Conservation (phyloP, 2,888 invertebrate species). For the Patella depressa region DNA sequence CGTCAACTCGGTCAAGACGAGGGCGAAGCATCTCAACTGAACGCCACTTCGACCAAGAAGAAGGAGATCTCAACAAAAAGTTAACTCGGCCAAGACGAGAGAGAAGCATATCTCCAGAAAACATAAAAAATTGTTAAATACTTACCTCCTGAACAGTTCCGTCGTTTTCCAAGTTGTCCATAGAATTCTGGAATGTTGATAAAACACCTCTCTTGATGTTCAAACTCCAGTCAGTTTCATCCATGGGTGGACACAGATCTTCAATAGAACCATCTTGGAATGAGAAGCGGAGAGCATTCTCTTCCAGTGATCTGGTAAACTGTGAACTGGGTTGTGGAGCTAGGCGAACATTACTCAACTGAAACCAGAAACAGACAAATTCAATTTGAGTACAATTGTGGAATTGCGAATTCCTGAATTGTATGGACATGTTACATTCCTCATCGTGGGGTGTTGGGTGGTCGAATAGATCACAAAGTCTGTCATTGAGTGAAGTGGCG, state of each 20-base stretch:
- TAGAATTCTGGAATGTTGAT: slow-evolving; percentile 89
- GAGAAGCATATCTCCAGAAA: too few species aligned
- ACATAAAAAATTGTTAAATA: too few species aligned
- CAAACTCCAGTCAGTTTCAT: slow-evolving; percentile 85
- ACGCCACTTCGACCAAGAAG: too few species aligned
- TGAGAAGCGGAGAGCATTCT: slow-evolving; percentile 81
- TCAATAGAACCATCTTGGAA: slow-evolving; percentile 84
- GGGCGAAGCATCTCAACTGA: too few species aligned
- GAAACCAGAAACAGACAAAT: neutral
- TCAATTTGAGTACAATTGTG: neutral
- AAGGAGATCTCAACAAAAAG: too few species aligned
- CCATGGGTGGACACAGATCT: slow-evolving; percentile 83
- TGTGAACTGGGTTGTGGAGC: slow-evolving; percentile 14
- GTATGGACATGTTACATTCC: too few species aligned
- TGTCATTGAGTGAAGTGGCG: too few species aligned
- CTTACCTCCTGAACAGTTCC: slow-evolving; percentile 51
- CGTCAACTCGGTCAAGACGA: too few species aligned
- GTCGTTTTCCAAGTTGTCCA: slow-evolving; percentile 84
- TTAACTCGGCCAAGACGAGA: too few species aligned
- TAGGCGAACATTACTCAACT: slow-evolving; percentile 43
- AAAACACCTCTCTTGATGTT: slow-evolving; percentile 92
- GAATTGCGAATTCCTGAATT: neutral
- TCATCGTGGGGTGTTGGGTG: too few species aligned
- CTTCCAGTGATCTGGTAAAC: slow-evolving; percentile 76
- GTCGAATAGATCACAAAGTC: too few species aligned